A percentile compares a stretch with the other conserved stretches of the same genome.
Conservation (phyloP, 1,140 invertebrate species). For the Delia radicum region DNA sequence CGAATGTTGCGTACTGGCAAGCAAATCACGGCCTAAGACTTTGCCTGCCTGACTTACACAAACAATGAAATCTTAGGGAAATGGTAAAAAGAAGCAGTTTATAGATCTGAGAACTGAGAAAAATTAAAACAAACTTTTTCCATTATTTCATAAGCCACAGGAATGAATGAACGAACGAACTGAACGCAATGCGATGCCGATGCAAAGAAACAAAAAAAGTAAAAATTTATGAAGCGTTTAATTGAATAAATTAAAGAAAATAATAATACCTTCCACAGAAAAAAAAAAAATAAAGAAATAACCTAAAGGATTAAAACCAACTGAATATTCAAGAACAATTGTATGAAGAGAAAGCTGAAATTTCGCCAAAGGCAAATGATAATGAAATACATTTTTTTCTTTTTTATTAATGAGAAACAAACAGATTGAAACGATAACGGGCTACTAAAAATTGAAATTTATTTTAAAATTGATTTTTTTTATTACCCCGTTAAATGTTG, state of each 20-base stretch:
- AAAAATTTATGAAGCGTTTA: constrained; percentile 57
- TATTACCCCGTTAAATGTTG: background rate
- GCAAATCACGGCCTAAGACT: constrained; percentile 7
- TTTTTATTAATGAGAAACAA: constrained; percentile 7
- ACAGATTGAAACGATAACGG: background rate
- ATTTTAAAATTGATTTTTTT: constrained; percentile 13
- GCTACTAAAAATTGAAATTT: background rate
- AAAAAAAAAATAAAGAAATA: background rate
- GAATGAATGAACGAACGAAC: constrained; percentile 23
- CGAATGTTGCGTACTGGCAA: background rate
- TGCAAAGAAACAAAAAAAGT: constrained; percentile 34
- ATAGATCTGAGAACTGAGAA: background rate
- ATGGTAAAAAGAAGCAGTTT: background rate
- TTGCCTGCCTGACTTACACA: background rate
- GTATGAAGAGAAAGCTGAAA: background rate
- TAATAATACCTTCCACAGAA: constrained; percentile 14
- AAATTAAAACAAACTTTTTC: constrained; percentile 15
- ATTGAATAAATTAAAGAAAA: constrained; percentile 56
- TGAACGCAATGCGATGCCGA: background rate
- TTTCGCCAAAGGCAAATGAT: background rate
- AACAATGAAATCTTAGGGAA: background rate
- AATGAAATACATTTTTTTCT: background rate
- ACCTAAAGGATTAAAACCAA: constrained; percentile 13
- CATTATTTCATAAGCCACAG: constrained; percentile 28
- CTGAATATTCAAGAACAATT: background rate